These are phyloP conservation scores for Bhutanitis thaidina DNA, from an alignment of 2,888 invertebrate genomes.

Conservation along the genomic window DNA sequence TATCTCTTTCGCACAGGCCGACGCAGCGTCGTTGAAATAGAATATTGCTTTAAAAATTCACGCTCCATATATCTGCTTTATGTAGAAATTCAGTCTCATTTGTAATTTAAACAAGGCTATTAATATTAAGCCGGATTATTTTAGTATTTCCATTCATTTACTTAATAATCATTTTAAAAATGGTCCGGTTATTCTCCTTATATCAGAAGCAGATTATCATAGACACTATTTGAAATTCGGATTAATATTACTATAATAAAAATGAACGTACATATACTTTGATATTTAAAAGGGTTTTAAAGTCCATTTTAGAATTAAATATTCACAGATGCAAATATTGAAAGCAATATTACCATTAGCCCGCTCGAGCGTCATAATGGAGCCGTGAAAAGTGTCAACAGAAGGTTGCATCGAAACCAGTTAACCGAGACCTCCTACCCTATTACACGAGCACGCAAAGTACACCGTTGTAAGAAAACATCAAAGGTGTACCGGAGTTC, in stretches of 20 bases:
- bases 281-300: slow-evolving; percentile 5
- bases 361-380: slow-evolving; percentile 34
- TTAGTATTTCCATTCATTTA: too few relatives aligned
- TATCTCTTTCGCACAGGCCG: slow-evolving; percentile 42
- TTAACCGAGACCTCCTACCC: slow-evolving; percentile 24
- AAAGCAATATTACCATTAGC: slow-evolving; percentile 22
- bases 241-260: too few relatives aligned
- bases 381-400: slow-evolving; percentile 48
- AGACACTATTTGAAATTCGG: too few relatives aligned
- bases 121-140: too few relatives aligned
- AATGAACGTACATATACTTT: too few relatives aligned
- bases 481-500: slow-evolving; percentile 4
- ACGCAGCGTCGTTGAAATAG: slow-evolving; percentile 45
- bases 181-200: too few relatives aligned
- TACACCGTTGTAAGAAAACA: not conserved
- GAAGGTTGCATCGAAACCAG: slow-evolving; percentile 30
- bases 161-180: too few relatives aligned
- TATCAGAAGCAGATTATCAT: too few relatives aligned
- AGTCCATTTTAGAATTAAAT: slow-evolving; percentile 2
- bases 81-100: too few relatives aligned
- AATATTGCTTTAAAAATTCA: slow-evolving; percentile 1
- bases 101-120: too few relatives aligned
- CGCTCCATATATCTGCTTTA: too few relatives aligned
- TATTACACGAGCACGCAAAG: not conserved
- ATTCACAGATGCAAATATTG: slow-evolving; percentile 13